phyloP scores from a whole-genome alignment of 2,888 invertebrate genomes.

The Gari tellinella region DNA sequence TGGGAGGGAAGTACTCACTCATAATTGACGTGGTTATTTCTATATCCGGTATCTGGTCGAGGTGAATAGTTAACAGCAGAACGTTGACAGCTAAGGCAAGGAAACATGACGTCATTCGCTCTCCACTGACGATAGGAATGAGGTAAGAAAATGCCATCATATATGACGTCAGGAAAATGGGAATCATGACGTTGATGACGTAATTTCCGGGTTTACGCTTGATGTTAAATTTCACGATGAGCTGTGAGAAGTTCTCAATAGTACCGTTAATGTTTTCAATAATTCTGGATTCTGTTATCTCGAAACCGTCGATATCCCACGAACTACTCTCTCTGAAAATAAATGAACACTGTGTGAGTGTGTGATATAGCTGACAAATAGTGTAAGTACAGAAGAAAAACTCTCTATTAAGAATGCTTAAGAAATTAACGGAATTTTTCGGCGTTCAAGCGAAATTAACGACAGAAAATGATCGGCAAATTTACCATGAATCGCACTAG shows the following conservation, averaged over 20 bases:
- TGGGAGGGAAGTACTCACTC: conserved; percentile 35
- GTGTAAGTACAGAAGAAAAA: too few species aligned
- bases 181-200: conserved; percentile 36
- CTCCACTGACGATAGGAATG: conserved; percentile 44
- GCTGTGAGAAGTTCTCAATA: conserved; percentile 34
- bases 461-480: too few species aligned
- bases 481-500: too few species aligned
- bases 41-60: conserved; percentile 46
- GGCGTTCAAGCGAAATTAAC: too few species aligned
- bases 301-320: conserved; percentile 21
- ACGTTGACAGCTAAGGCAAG: conserved; percentile 38
- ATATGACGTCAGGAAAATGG: conserved; percentile 43
- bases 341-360: not conserved
- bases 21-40: conserved; percentile 46
- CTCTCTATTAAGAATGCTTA: too few species aligned
- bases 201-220: conserved; percentile 46
- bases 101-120: conserved; percentile 33
- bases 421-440: too few species aligned
- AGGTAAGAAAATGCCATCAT: conserved; percentile 35
- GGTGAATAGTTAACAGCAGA: conserved; percentile 25
- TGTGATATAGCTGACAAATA: too few species aligned
- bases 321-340: conserved; percentile 35
- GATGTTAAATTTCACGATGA: conserved; percentile 25
- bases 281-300: conserved; percentile 6
- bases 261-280: conserved; percentile 3